Conservation (phyloP, 2,888 invertebrate genomes). For the Xanthia togata region DNA sequence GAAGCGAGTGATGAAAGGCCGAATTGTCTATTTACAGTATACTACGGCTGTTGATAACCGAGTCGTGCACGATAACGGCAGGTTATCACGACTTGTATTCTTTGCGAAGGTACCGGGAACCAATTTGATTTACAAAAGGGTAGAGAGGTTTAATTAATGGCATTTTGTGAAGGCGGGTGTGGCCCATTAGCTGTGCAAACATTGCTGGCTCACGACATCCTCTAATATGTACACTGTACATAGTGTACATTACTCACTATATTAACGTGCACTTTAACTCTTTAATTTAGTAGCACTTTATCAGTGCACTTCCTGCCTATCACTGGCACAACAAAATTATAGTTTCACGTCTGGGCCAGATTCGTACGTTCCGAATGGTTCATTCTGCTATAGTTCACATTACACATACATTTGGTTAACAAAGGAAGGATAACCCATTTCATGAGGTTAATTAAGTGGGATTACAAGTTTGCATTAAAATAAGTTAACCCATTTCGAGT, state of each 20-base stretch:
- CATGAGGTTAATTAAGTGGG: not conserved
- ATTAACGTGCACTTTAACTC: slow-evolving; percentile 28
- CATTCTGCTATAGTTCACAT: not conserved
- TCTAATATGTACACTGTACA: slow-evolving; percentile 58
- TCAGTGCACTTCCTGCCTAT: slow-evolving; percentile 39
- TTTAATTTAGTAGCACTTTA: slow-evolving; percentile 42
- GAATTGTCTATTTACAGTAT: slow-evolving; percentile 39
- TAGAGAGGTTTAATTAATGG: slow-evolving; percentile 78
- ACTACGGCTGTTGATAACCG: slow-evolving; percentile 42
- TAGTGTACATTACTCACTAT: slow-evolving; percentile 52
- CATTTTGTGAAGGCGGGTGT: slow-evolving; percentile 77
- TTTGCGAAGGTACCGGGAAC: slow-evolving; percentile 48
- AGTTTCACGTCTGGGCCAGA: not conserved
- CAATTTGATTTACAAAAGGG: slow-evolving; percentile 56
- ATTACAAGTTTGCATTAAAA: not conserved
- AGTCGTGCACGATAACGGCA: slow-evolving; percentile 47
- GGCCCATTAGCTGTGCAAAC: slow-evolving; percentile 87
- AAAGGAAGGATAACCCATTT: not conserved
- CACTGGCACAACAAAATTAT: slow-evolving; percentile 6
- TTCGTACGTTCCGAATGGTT: not conserved
- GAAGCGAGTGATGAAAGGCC: slow-evolving; percentile 38
- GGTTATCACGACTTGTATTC: slow-evolving; percentile 59
- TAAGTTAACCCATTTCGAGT: not conserved
- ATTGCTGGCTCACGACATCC: slow-evolving; percentile 75
- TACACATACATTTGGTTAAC: not conserved